Evolutionary conservation across 1,140 invertebrate species (phyloP).

Genomic region (Homalodisca vitripennis): DNA sequence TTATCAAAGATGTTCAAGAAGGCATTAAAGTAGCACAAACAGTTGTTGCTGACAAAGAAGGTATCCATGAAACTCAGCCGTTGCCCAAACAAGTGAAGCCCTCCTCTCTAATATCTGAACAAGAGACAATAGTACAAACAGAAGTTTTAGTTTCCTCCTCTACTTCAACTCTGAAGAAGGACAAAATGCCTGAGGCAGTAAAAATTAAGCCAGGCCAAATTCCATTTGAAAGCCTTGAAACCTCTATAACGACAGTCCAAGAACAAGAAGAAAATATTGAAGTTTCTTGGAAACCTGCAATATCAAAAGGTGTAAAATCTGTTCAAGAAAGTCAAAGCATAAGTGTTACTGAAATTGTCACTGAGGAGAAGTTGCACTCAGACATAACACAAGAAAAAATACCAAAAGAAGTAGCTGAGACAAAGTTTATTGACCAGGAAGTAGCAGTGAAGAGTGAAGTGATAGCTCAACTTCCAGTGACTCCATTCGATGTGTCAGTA

Average conservation of each 20-base stretch:
- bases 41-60: slow-evolving; percentile 47
- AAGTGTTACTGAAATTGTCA: slow-evolving; percentile 51
- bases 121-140: slow-evolving; percentile 36
- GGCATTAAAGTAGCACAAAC: slow-evolving; percentile 47
- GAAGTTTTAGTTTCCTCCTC: slow-evolving; percentile 36
- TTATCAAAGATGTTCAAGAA: slow-evolving; percentile 38
- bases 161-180: slow-evolving; percentile 42
- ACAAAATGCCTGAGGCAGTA: slow-evolving; percentile 40
- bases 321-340: slow-evolving; percentile 52
- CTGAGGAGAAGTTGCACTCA: slow-evolving; percentile 50
- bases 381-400: slow-evolving; percentile 42
- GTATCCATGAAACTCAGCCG: slow-evolving; percentile 38
- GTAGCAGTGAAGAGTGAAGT: slow-evolving; percentile 50
- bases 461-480: slow-evolving; percentile 43
- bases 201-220: slow-evolving; percentile 36
- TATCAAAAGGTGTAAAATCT: slow-evolving; percentile 46
- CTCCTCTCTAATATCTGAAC: slow-evolving; percentile 36
- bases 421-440: slow-evolving; percentile 45
- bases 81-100: slow-evolving; percentile 41
- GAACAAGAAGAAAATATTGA: slow-evolving; percentile 46
- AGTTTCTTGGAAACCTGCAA: slow-evolving; percentile 42
- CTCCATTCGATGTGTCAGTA: slow-evolving; percentile 45
- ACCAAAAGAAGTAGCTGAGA: slow-evolving; percentile 46
- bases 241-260: slow-evolving; percentile 45
- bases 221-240: slow-evolving; percentile 43